These are phyloP conservation scores for Drosophila azteca DNA, from an alignment of 1,140 invertebrate species.

Conservation along the genomic window DNA sequence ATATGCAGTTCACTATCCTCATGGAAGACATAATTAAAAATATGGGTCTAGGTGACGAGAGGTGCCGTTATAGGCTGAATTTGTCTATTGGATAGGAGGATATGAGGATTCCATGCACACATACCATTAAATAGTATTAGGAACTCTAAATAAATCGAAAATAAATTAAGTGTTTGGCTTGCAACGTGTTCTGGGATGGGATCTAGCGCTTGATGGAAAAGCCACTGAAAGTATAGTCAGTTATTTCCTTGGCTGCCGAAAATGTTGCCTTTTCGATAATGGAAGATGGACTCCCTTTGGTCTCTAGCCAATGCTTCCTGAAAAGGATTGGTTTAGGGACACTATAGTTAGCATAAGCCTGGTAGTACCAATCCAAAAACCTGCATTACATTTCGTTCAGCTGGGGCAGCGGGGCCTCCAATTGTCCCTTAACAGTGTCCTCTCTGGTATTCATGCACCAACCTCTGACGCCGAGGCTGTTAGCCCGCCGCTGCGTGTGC, in stretches of 20 bases:
- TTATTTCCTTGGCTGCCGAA: conserved; percentile 58
- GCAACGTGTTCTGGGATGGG: no score
- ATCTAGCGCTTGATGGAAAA: conserved; percentile 58
- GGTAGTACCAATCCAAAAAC: no score
- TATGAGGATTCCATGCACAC: no score
- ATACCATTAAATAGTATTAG: neutral
- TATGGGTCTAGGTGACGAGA: no score
- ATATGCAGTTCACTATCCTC: no score
- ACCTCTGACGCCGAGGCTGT: conserved; percentile 86
- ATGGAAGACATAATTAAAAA: no score
- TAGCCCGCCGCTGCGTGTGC: conserved; percentile 87
- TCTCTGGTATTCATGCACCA: conserved; percentile 89
- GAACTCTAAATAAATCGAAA: neutral
- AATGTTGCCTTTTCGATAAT: conserved; percentile 87
- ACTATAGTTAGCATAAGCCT: no score
- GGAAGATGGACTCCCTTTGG: conserved; percentile 86
- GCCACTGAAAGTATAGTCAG: conserved; percentile 34
- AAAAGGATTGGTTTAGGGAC: conserved; percentile 14
- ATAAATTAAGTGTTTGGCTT: no score
- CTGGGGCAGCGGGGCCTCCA: conserved; percentile 86
- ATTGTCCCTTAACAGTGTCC: conserved; percentile 87
- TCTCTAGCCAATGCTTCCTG: conserved; percentile 71
- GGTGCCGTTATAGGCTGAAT: no score
- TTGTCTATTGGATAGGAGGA: no score
- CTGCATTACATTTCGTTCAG: conserved; percentile 87